Conservation (phyloP, 2,113 vertebrate genomes). For the Triplophysa tibetana region DNA sequence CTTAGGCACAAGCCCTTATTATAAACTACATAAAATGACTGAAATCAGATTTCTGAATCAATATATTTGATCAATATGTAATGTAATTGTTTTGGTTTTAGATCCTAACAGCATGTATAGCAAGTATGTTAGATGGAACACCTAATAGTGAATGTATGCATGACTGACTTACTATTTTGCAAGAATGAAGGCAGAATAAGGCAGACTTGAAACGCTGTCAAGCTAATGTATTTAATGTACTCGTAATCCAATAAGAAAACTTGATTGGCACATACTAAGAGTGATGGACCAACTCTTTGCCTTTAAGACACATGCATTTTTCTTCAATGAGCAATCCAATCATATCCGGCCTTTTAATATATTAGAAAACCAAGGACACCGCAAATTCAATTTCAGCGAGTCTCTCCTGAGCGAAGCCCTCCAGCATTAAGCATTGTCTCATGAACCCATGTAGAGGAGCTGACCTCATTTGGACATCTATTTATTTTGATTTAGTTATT, state of each 20-base stretch:
- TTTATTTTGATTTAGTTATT: constrained; percentile 64
- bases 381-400: constrained; percentile 61
- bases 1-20: background rate
- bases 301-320: constrained; percentile 56
- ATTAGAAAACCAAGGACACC: constrained; percentile 68
- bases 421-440: constrained; percentile 47
- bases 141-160: background rate
- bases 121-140: background rate
- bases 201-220: background rate
- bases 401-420: constrained; percentile 51
- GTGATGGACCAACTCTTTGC: constrained; percentile 30
- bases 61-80: background rate
- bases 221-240: constrained; percentile 33
- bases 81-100: background rate
- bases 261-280: background rate
- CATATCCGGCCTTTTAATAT: constrained; percentile 67
- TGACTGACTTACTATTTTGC: background rate
- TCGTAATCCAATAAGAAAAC: constrained; percentile 60
- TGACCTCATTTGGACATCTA: constrained; percentile 52
- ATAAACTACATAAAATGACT: background rate
- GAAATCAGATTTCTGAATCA: background rate
- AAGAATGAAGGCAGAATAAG: background rate
- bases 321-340: constrained; percentile 66
- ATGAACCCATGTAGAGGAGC: constrained; percentile 22
- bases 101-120: background rate